phyloP scores from a whole-genome alignment of 1,140 invertebrate species.

The Drosophila malerkotliana region DNA sequence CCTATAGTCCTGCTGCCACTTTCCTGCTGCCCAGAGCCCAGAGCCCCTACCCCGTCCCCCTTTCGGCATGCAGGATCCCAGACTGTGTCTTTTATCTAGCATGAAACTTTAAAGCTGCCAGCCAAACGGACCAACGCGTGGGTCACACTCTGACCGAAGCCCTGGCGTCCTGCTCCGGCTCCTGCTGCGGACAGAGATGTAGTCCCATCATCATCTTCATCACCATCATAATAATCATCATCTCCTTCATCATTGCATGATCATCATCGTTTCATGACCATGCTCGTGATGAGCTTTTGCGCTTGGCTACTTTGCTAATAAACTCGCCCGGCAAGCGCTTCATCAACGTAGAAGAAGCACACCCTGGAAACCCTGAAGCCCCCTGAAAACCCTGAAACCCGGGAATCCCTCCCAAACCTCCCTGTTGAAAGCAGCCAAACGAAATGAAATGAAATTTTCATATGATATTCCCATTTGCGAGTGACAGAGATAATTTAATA shows the following conservation, averaged over 20 bases:
- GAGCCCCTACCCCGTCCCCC: neutral
- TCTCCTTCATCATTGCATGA: constrained; percentile 2
- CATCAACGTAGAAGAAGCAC: constrained; percentile 49
- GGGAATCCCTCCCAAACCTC: neutral
- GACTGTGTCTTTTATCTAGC: constrained; percentile 72
- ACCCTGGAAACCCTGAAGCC: neutral
- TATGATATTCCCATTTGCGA: constrained; percentile 80
- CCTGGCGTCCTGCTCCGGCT: neutral
- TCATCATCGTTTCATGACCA: constrained; percentile 40
- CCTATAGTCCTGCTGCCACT: neutral
- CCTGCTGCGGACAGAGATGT: constrained; percentile 9
- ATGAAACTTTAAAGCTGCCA: constrained; percentile 75
- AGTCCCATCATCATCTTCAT: constrained; percentile 34
- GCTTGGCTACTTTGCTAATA: constrained; percentile 82
- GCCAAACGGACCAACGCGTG: constrained; percentile 41
- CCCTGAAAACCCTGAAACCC: neutral
- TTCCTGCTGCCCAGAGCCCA: no score
- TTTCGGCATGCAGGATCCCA: neutral
- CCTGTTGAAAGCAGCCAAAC: constrained; percentile 66
- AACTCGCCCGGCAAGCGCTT: constrained; percentile 64
- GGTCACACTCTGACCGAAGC: constrained; percentile 44
- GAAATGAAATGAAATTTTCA: constrained; percentile 82
- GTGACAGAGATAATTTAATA: constrained; percentile 80
- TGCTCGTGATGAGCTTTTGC: constrained; percentile 60
- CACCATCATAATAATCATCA: constrained; percentile 14